phyloP scores from a whole-genome alignment of 2,113 vertebrate genomes.

The Gnathonemus longibarbis region DNA sequence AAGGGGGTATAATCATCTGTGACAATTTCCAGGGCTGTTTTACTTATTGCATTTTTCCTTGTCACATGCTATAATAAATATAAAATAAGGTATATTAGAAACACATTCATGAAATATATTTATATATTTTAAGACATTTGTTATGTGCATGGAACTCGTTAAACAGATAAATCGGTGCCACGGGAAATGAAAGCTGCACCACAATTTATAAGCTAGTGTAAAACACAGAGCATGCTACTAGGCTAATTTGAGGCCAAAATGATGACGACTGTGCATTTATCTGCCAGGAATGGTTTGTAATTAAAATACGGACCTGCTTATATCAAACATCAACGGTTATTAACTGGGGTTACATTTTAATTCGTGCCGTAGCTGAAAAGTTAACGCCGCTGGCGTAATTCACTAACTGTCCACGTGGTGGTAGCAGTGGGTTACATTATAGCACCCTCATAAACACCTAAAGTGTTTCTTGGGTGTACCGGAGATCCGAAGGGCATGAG shows the following conservation, averaged over 20 bases:
- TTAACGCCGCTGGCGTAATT: background rate
- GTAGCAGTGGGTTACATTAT: background rate
- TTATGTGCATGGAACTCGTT: background rate
- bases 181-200: background rate
- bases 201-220: background rate
- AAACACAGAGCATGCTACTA: background rate
- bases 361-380: background rate
- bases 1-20: background rate
- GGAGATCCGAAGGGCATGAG: background rate
- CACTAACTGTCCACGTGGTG: conserved; percentile 6
- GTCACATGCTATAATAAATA: conserved; percentile 60
- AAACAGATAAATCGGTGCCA: background rate
- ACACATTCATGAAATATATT: conserved; percentile 49
- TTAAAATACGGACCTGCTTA: background rate
- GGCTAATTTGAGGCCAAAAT: background rate
- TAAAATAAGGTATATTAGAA: conserved; percentile 23
- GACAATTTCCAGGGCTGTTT: background rate
- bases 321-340: background rate
- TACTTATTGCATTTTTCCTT: conserved; percentile 26
- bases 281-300: background rate
- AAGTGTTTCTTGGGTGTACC: background rate
- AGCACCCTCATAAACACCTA: background rate
- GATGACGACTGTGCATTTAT: background rate
- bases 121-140: conserved; percentile 62
- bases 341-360: background rate